Evolutionary conservation across 1,140 invertebrate species (phyloP).

Genomic region (Neodiprion fabricii): DNA sequence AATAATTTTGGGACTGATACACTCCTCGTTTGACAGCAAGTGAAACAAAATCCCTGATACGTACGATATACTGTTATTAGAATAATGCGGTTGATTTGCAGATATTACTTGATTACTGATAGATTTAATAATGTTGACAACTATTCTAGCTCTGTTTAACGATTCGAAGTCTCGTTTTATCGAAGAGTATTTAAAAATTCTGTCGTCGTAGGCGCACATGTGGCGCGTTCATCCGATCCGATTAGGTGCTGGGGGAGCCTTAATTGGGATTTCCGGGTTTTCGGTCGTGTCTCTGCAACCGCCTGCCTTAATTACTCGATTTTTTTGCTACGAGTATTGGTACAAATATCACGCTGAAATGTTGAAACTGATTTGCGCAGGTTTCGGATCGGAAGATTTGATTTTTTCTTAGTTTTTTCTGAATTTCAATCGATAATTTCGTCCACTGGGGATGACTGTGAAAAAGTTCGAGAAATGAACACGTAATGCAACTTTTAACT

Average conservation of each 20-base stretch:
- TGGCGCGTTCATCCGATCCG: background rate
- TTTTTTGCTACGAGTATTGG: background rate
- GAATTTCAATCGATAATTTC: background rate
- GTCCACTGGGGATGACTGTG: background rate
- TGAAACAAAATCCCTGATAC: too few relatives aligned
- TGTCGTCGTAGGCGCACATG: background rate
- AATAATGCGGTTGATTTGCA: too few relatives aligned
- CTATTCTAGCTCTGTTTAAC: too few relatives aligned
- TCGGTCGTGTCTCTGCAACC: background rate
- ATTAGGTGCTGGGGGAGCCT: conserved; percentile 12
- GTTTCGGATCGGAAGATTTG: too few relatives aligned
- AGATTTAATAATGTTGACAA: too few relatives aligned
- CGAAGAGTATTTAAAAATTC: background rate
- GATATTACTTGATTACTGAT: too few relatives aligned
- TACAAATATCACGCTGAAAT: background rate
- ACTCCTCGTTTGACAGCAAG: too few relatives aligned
- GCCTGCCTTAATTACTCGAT: background rate
- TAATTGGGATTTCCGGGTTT: conserved; percentile 12
- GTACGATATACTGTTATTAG: too few relatives aligned
- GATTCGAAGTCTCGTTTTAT: background rate
- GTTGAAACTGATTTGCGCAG: too few relatives aligned
- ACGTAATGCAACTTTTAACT: background rate
- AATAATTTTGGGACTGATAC: too few relatives aligned
- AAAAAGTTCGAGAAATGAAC: background rate
- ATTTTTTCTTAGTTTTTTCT: too few relatives aligned